Percentiles rank a stretch among this genome's conserved stretches.
phyloP scores from a whole-genome alignment of 2,113 vertebrate species.

The Seriola dumerili region DNA sequence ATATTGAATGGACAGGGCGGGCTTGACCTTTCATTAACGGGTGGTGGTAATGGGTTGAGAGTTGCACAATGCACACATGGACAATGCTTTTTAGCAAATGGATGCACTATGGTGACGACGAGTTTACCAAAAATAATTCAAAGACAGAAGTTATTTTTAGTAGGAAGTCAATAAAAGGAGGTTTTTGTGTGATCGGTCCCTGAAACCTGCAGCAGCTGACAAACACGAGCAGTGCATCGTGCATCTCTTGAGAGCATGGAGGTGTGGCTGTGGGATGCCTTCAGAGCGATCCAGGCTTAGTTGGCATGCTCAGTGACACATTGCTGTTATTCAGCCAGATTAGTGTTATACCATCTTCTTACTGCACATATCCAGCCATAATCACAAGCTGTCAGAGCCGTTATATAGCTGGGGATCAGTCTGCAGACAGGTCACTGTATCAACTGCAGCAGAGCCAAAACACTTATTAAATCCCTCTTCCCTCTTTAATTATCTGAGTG shows the following conservation, averaged over 20 bases:
- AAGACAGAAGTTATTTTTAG: conserved; percentile 12
- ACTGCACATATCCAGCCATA: conserved; percentile 74
- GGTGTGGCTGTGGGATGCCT: conserved; percentile 50
- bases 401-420: conserved; percentile 68
- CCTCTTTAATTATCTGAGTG: conserved; percentile 78
- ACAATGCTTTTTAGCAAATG: conserved; percentile 4
- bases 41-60: conserved; percentile 44
- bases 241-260: conserved; percentile 37
- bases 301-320: conserved; percentile 69
- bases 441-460: conserved; percentile 65
- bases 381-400: conserved; percentile 75
- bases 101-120: neutral
- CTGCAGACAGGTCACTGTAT: conserved; percentile 77
- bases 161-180: neutral
- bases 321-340: conserved; percentile 76
- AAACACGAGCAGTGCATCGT: conserved; percentile 12
- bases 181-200: conserved; percentile 7
- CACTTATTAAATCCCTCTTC: conserved; percentile 77
- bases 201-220: conserved; percentile 28
- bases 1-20: conserved; percentile 69
- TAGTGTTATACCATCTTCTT: conserved; percentile 72
- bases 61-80: conserved; percentile 11
- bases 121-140: neutral
- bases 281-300: conserved; percentile 50
- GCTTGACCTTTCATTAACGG: conserved; percentile 73